Evolutionary conservation across 92 coral and sea anemone species (phyloP), one percentile per base, ranked within the genome.

Genomic region (Heliopora coerulea): DNA sequence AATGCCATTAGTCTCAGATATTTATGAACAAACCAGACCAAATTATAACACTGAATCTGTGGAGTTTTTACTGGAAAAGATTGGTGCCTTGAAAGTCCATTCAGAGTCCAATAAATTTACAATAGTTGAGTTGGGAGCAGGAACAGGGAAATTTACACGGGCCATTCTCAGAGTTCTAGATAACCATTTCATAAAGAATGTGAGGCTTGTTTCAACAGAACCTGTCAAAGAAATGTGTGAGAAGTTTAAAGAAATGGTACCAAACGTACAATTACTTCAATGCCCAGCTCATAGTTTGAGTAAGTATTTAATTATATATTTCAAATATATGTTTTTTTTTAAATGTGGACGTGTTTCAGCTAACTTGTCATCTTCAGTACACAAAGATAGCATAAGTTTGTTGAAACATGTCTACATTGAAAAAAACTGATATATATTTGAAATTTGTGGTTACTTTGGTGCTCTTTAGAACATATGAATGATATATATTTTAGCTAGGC

Each of bases 101-200:
- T 18, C 28, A 10, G 65, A 81, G 28, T 27, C 77, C 9, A 81
- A 82, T 32, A 62, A 77, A 19, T 62, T 87, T 30, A 84, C 86
- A 11, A 75, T 89, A 29, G 49, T 89, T 42, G 97, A 91, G 78
- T 34, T 89, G 0, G 96, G 91, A 10, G 82, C 96, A 1, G 97
- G 97, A 28, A 91, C 97, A 0, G 97, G 97, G 27, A 84, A 76
- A 57, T 91, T 91, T 50, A 91, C 97, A 14, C 87, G 91, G n/a
- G 91, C 61, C 8, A 72, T 89, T 83, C 41, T 60, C 8, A 65
- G 80, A 42, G 88, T 78, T 19, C 79, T 91, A 27, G 68, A 56
- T 8, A 56, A 40, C n/a, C 73, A 54, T 23, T 35, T 57, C 9
- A 83, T 81, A 54, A 80, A 83, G 21, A 68, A 88, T 72, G 85